Conservation (phyloP, 2,113 vertebrate genomes). For the Erythrolamprus reginae region DNA sequence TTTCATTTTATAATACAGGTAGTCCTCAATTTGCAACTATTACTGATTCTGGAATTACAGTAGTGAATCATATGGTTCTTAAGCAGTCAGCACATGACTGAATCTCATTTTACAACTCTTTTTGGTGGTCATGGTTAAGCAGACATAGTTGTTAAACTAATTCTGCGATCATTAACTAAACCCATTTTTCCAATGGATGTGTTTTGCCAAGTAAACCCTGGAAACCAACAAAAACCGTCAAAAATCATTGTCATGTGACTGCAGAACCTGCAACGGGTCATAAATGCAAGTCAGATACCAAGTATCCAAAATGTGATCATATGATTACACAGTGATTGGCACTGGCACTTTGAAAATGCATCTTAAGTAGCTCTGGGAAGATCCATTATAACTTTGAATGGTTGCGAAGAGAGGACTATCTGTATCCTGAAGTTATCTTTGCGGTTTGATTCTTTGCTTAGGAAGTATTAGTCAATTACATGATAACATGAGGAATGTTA, state of each 20-base stretch:
- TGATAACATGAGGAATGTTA: not conserved
- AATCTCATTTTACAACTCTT: not conserved
- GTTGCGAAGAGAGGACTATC: not conserved
- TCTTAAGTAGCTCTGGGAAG: not conserved
- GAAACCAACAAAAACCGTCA: not conserved
- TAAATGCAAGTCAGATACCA: not conserved
- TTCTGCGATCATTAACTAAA: not conserved
- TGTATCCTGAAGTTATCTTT: not conserved
- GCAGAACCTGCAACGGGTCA: not conserved
- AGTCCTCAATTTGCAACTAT: not conserved
- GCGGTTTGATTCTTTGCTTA: not conserved
- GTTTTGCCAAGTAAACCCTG: not conserved
- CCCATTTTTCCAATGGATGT: not conserved
- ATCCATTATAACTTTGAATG: not conserved
- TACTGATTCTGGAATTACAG: not conserved
- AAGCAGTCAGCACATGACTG: not conserved
- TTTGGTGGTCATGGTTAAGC: not conserved
- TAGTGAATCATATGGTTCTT: not conserved
- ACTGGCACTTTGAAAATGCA: not conserved
- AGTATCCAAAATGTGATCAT: not conserved
- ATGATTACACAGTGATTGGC: not conserved
- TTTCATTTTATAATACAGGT: not conserved
- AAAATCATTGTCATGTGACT: not conserved
- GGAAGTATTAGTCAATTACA: not conserved
- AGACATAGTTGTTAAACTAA: not conserved